These are phyloP conservation scores for Nestor notabilis DNA, from an alignment of 2,113 vertebrate genomes.

Conservation along the genomic window DNA sequence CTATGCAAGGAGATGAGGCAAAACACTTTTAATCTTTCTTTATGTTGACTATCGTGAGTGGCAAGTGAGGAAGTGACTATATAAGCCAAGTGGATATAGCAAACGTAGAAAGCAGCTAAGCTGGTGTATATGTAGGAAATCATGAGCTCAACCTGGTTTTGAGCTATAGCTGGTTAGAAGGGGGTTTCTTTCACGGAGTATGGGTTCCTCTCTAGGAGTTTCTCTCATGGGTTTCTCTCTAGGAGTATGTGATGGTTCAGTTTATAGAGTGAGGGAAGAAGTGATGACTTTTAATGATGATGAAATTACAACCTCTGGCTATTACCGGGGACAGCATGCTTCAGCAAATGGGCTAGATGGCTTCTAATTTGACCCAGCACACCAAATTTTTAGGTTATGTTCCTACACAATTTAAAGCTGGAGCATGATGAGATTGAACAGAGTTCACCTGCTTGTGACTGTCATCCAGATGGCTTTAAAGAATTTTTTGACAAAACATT, in stretches of 20 bases:
- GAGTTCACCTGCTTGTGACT: neutral
- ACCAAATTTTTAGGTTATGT: neutral
- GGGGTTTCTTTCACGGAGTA: neutral
- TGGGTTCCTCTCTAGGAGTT: neutral
- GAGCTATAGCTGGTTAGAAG: neutral
- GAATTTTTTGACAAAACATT: neutral
- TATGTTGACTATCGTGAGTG: neutral
- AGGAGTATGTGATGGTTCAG: neutral
- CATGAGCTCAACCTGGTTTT: neutral
- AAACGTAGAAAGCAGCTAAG: neutral
- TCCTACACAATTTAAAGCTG: neutral
- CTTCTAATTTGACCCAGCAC: neutral
- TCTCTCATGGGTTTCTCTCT: neutral
- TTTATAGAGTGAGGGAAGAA: neutral
- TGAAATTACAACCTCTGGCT: neutral
- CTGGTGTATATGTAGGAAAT: neutral
- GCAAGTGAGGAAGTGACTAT: neutral
- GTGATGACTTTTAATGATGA: neutral
- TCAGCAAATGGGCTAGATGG: neutral
- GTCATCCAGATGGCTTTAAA: neutral
- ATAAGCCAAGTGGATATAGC: neutral
- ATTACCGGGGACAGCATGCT: neutral
- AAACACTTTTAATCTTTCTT: neutral
- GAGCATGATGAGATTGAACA: neutral
- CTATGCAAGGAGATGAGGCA: neutral